Evolutionary conservation across 2,888 invertebrate species (phyloP), one percentile per base, ranked within the genome.

Genomic region (Drosophila paranaensis): DNA sequence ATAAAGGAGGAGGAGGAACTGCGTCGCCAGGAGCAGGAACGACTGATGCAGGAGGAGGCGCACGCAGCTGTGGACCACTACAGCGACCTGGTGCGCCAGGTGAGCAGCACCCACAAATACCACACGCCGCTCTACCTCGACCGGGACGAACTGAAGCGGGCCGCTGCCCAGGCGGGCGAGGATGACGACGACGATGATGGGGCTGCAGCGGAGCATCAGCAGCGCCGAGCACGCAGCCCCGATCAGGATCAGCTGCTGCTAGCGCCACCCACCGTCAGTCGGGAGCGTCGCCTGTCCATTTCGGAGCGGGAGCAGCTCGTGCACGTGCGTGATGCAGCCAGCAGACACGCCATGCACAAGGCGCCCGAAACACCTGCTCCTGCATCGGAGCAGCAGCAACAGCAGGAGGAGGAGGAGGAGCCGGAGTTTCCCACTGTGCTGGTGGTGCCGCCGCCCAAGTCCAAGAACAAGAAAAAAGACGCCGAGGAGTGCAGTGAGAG

Each of bases 11-110:
- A 91, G 61, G 92, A 92, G 48, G 91, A 91, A 39, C 70, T 74
- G 11, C 89, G 90, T 5, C 91, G 92, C 16, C 77, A 86, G 25
- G 91, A 92, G 65, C 89, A 88, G 10, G 90, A 91, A 42, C 79
- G 89, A 5, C 70, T 90, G 3, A 91, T 91, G 88, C 70, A 93
- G 55, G 96, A 96, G 77, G 96, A 95, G 91, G 94, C 95, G 0
- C 95, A 94, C 90, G 95, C 95, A 0, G 95, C 96, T 0, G 95
- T 96, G 16, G 96, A 96, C 92, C 96, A 96, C 90, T 97, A 97
- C 84, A 96, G 96, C 20, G 96, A 95, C 90, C 95, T 97, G 75
- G 96, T 97, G 2, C 95, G 95, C 82, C 96, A 95, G 90, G 95
- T 95, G 82, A 95, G 96, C 14, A 93, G 92, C 64, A 93, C 93